These are phyloP conservation scores for Clarias pachynema DNA, from an alignment of 2,797 vertebrate species.

Conservation along the genomic window DNA sequence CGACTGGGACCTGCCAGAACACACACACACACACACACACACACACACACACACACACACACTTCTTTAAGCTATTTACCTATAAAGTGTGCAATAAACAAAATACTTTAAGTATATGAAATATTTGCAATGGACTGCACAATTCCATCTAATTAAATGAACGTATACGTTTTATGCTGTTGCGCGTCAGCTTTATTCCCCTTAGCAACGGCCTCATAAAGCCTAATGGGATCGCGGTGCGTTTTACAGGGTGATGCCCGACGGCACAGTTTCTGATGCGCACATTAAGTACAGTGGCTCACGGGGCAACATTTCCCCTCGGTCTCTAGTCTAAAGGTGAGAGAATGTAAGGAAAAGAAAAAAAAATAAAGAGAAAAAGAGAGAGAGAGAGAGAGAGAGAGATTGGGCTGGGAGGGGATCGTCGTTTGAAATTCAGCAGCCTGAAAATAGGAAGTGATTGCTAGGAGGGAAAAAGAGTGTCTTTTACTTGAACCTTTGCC, in stretches of 20 bases:
- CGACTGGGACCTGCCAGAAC: constrained; percentile 88
- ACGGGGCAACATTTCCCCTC: constrained; percentile 20
- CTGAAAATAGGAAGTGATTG: constrained; percentile 50
- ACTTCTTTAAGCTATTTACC: background rate
- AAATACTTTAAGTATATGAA: background rate
- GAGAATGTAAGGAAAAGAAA: background rate
- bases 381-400: background rate
- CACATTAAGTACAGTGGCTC: constrained; percentile 41
- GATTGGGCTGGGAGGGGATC: background rate
- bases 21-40: constrained; percentile 32
- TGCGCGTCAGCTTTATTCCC: constrained; percentile 44
- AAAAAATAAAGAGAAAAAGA: background rate
- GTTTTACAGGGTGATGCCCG: constrained; percentile 41
- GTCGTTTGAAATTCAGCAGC: constrained; percentile 55
- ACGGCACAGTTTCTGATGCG: constrained; percentile 39
- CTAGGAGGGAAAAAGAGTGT: constrained; percentile 46
- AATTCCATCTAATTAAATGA: constrained; percentile 24
- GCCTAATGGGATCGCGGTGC: constrained; percentile 48
- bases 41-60: constrained; percentile 34
- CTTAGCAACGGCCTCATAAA: constrained; percentile 51
- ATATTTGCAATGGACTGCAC: background rate
- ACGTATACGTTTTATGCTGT: constrained; percentile 39
- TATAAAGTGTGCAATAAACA: background rate
- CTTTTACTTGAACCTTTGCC: constrained; percentile 48
- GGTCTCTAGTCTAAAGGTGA: constrained; percentile 23